Percentiles rank a stretch among this genome's conserved stretches.
These are phyloP conservation scores for Nasonia giraulti DNA, from an alignment of 1,140 invertebrate genomes.

Conservation along the genomic window DNA sequence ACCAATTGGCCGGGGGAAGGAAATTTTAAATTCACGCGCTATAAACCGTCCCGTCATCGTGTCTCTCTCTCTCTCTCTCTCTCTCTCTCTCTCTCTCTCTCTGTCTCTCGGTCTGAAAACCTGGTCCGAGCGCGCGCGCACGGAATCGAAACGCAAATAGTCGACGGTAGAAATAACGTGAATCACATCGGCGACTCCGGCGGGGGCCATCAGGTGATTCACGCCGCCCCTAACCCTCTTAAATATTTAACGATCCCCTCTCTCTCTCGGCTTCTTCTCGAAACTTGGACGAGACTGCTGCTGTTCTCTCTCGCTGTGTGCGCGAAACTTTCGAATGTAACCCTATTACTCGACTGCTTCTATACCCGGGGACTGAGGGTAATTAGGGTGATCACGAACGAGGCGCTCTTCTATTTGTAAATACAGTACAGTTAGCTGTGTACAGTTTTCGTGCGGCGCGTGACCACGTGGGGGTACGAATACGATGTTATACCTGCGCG, in stretches of 20 bases:
- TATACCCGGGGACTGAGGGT: neutral
- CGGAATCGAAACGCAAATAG: neutral
- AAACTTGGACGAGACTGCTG: neutral
- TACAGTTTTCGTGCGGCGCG: neutral
- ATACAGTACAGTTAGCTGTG: neutral
- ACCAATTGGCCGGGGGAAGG: neutral
- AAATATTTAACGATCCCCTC: neutral
- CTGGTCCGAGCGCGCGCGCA: no score
- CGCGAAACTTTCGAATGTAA: no score
- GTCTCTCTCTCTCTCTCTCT: no score
- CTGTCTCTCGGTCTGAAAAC: no score
- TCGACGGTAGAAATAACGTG: neutral
- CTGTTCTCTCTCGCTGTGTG: no score
- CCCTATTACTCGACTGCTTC: neutral
- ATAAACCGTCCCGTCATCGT: neutral
- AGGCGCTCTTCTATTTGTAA: slow-evolving; percentile 19
- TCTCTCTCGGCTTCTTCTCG: neutral
- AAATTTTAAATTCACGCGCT: neutral
- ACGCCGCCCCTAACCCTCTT: slow-evolving; percentile 18
- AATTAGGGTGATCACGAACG: neutral
- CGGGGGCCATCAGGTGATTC: slow-evolving; percentile 9
- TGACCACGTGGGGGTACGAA: neutral
- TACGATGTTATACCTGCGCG: neutral
- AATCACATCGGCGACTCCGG: neutral
- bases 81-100: no score